A percentile compares a stretch with the other conserved stretches of the same genome.
phyloP scores from a whole-genome alignment of 2,797 vertebrate genomes.

The Pipistrellus kuhlii region DNA sequence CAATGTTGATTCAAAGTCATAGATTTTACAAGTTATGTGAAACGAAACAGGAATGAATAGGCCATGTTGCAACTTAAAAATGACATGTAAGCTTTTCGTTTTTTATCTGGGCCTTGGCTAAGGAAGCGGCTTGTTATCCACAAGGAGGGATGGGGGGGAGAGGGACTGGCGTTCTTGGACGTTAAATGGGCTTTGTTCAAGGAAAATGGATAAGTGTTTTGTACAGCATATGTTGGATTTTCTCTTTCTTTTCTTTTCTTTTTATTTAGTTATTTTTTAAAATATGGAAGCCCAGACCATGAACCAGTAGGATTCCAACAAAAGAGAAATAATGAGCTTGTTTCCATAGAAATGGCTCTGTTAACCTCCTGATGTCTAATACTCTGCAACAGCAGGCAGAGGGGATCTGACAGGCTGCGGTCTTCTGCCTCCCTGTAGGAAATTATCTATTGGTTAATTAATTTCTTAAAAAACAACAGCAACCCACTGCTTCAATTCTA shows the following conservation, averaged over 20 bases:
- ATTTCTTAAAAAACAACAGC: constrained; percentile 36
- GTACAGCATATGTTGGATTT: not conserved
- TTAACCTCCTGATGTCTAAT: constrained; percentile 59
- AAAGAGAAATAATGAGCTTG: constrained; percentile 65
- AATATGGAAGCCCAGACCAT: not conserved
- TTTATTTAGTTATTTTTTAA: not conserved
- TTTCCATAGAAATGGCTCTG: constrained; percentile 81
- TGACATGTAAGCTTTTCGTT: constrained; percentile 7
- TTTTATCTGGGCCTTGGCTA: not conserved
- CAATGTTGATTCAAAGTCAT: constrained; percentile 31
- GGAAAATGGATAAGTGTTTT: not conserved
- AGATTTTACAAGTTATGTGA: constrained; percentile 43
- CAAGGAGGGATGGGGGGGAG: not conserved
- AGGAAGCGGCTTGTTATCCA: not conserved
- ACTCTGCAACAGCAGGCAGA: constrained; percentile 1
- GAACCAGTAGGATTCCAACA: constrained; percentile 50
- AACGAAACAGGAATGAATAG: constrained; percentile 60
- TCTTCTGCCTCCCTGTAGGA: constrained; percentile 52
- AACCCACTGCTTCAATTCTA: constrained; percentile 1
- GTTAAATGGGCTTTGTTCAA: not conserved
- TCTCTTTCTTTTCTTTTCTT: not conserved
- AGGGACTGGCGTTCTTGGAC: not conserved
- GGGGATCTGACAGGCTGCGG: not conserved
- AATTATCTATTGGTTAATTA: constrained; percentile 71
- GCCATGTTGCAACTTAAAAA: constrained; percentile 13